Base-by-base conservation (phyloP, 2,888 invertebrate species). In the Andrena minutula region DNA sequence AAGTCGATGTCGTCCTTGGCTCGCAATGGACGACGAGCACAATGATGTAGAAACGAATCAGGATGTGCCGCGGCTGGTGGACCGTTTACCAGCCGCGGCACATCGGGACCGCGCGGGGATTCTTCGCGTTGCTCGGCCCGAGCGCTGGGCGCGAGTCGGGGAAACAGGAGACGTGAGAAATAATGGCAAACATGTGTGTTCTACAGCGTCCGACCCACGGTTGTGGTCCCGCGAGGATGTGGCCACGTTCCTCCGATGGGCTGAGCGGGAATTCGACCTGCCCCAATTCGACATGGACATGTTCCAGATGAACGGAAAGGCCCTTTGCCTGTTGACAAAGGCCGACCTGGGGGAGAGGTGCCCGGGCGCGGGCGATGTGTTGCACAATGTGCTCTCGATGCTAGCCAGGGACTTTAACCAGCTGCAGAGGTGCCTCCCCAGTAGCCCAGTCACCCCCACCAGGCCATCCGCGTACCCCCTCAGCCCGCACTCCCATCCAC, bases 301-400 rank as follows among this genome's bases (percentile, higher is more conserved):
- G 94, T 99, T 99, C 94, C 98, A 98, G 95, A 98, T 99, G 98
- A 99, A 99, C 94, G 99, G 98, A 95, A 99, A 99, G 94, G 99
- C 99, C 1, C 95, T 99, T 89, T 98, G 98, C 93, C 95, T 99
- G 65, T 94, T 99, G 85, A 98, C 97, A 64, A 97, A 98, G 93
- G 96, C 96, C 20, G 99, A 99, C 94, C 96, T 99, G 89, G 97
- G 97, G 32, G 98, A 98, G 92, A 95, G 99, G 76, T 98, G 98
- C 89, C 98, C 99, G 0, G 97, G 98, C 26, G 98, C 98, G 47
- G 99, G 99, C 2, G 99, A 99, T 93, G 97, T 99, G 26, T 95
- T 99, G 83, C 98, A 98, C 95, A 99, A 99, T 94, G 98, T 98
- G 47, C 95, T 99, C 63, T 97, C 98, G 93, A 97, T 98, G 95